phyloP scores from a whole-genome alignment of 2,888 invertebrate genomes.

The Leistus spinibarbis region DNA sequence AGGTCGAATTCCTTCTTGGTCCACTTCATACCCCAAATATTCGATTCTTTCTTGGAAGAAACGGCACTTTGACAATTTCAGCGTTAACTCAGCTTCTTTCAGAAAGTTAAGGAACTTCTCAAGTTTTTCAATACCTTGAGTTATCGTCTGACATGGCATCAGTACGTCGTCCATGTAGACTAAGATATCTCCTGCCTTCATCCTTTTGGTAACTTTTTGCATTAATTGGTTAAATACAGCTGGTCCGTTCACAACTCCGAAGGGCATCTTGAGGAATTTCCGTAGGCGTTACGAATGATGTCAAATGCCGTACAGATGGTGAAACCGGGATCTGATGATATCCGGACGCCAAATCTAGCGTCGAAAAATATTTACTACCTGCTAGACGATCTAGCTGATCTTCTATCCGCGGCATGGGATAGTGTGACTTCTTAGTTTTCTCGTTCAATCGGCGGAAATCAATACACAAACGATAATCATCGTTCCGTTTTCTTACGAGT shows the following conservation, averaged over 20 bases:
- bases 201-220: too few species aligned
- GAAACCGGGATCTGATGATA: too few species aligned
- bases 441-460: too few species aligned
- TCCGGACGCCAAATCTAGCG: constrained; percentile 50
- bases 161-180: constrained; percentile 47
- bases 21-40: constrained; percentile 44
- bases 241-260: constrained; percentile 53
- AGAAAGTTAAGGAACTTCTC: constrained; percentile 41
- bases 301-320: too few species aligned
- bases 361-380: constrained; percentile 46
- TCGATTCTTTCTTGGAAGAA: constrained; percentile 33
- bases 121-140: constrained; percentile 42
- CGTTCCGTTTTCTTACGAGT: too few species aligned
- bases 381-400: constrained; percentile 50
- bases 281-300: too few species aligned
- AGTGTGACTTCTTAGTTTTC: too few species aligned
- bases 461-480: too few species aligned
- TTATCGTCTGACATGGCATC: constrained; percentile 41
- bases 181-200: too few species aligned
- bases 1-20: constrained; percentile 41
- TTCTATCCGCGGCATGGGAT: too few species aligned
- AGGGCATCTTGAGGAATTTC: constrained; percentile 47
- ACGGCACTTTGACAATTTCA: constrained; percentile 42
- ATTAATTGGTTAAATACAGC: constrained; percentile 39
- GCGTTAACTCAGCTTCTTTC: constrained; percentile 40